Conservation (phyloP, 2,113 vertebrate genomes). For the Chaetorhynchus papuensis region DNA sequence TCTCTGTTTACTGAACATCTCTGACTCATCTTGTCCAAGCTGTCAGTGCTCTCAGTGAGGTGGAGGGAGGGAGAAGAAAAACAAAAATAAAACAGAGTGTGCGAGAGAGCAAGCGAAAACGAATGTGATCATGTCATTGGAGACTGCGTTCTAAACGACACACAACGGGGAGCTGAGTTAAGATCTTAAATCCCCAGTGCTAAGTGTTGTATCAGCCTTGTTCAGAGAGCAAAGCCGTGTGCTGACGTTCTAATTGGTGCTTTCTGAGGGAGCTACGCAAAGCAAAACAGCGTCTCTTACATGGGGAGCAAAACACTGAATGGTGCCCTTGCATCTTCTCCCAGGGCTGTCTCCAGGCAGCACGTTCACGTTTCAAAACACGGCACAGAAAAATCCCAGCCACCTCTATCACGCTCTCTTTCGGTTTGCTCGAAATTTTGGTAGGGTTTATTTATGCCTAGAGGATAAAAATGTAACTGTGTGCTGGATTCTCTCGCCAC, state of each 20-base stretch:
- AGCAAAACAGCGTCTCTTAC: neutral
- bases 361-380: neutral
- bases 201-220: neutral
- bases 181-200: neutral
- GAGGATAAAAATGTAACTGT: neutral
- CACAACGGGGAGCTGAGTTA: neutral
- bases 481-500: neutral
- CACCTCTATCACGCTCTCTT: neutral
- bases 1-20: conserved; percentile 16
- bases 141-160: neutral
- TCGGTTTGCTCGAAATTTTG: neutral
- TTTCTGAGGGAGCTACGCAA: neutral
- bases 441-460: neutral
- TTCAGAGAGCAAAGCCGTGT: neutral
- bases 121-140: neutral
- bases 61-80: neutral
- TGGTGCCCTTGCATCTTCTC: neutral
- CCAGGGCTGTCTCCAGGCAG: neutral
- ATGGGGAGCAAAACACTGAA: neutral
- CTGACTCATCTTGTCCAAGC: conserved; percentile 49
- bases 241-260: neutral
- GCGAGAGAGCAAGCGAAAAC: neutral
- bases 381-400: neutral
- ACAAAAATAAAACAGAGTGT: neutral
- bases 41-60: neutral